A percentile compares a stretch with the other conserved stretches of the same genome.
Conservation (phyloP, 2,113 vertebrate genomes). For the Lepidothrix coronata region DNA sequence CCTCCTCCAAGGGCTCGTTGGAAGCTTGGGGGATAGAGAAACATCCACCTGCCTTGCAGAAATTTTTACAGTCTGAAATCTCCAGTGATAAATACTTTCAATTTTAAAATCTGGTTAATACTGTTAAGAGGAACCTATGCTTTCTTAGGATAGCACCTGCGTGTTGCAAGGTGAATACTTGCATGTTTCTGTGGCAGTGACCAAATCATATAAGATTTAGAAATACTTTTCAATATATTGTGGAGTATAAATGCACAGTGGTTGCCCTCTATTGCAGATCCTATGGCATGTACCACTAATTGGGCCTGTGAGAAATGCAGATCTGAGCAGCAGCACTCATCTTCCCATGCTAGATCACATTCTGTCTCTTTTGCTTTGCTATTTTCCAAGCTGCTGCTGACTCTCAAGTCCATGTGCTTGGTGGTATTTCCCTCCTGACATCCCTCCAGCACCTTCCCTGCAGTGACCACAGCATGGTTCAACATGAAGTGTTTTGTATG, state of each 20-base stretch:
- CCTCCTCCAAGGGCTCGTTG: background rate
- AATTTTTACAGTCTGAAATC: background rate
- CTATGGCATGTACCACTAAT: rapidly evolving
- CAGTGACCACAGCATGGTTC: background rate
- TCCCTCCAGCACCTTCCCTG: background rate
- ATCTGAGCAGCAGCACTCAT: background rate
- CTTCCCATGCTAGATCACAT: background rate
- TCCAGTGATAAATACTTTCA: background rate
- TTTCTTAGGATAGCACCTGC: background rate
- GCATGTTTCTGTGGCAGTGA: background rate
- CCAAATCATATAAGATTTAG: background rate
- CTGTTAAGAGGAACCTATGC: background rate
- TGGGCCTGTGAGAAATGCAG: rapidly evolving
- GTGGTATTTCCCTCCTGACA: background rate
- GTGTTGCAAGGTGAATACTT: background rate
- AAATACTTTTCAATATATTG: background rate
- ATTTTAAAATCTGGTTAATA: background rate
- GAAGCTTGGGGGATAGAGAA: background rate
- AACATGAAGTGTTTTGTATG: rapidly evolving
- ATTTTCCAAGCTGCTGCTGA: background rate
- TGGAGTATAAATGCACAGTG: background rate
- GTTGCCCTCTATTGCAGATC: background rate
- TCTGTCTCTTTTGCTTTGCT: background rate
- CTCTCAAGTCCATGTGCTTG: background rate
- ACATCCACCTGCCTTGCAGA: background rate